These are phyloP conservation scores for Petrophora chlorosata DNA, from an alignment of 2,888 invertebrate genomes.

Conservation along the genomic window DNA sequence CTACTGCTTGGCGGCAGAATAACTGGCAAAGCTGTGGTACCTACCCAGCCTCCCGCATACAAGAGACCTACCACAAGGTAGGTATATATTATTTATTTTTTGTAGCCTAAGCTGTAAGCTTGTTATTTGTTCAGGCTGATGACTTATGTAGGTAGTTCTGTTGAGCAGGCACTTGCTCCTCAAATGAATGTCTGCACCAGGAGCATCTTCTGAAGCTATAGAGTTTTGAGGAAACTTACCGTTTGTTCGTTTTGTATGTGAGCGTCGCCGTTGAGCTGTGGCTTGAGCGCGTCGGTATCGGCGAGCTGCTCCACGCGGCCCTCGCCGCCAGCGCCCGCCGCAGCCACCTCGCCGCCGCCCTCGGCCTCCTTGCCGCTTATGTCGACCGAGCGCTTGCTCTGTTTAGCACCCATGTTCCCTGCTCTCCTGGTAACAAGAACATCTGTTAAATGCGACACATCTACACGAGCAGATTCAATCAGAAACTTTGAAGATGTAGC, in stretches of 20 bases:
- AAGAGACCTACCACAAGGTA: too few species aligned
- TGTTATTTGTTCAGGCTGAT: too few species aligned
- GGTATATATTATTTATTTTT: too few species aligned
- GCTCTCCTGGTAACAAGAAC: slow-evolving; percentile 45
- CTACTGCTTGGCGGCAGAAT: too few species aligned
- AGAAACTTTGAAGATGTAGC: too few species aligned
- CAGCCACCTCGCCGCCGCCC: slow-evolving; percentile 84
- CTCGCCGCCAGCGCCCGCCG: slow-evolving; percentile 84
- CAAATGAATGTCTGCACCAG: too few species aligned
- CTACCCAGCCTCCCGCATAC: too few species aligned
- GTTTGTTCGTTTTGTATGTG: slow-evolving; percentile 82
- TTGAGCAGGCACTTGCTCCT: too few species aligned
- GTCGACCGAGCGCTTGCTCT: slow-evolving; percentile 94
- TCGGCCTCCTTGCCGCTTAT: slow-evolving; percentile 89
- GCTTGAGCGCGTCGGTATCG: slow-evolving; percentile 88
- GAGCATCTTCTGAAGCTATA: not conserved
- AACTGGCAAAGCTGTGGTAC: too few species aligned
- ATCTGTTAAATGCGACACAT: not conserved
- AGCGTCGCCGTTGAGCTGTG: slow-evolving; percentile 89
- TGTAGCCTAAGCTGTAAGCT: too few species aligned
- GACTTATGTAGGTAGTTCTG: too few species aligned
- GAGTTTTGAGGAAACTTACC: slow-evolving; percentile 58
- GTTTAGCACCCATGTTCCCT: slow-evolving; percentile 91
- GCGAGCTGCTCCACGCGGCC: slow-evolving; percentile 91
- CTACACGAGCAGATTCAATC: too few species aligned